Evolutionary conservation across 2,888 invertebrate genomes (phyloP), one percentile per base, ranked within the genome.

Genomic region (Rotaria sp.): DNA sequence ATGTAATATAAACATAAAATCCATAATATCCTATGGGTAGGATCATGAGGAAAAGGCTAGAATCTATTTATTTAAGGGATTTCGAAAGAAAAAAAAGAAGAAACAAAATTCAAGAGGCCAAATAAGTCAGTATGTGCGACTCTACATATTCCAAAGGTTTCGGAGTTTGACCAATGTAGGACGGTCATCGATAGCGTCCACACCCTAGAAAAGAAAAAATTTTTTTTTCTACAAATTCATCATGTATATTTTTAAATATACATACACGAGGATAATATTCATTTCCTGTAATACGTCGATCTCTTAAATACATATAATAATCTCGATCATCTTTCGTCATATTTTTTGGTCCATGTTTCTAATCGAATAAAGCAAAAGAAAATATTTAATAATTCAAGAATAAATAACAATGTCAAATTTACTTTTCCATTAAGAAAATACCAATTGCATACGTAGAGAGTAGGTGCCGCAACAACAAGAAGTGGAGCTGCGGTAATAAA

Each of bases 281-380:
- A 88, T 89, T 89, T 87, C 90, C 90, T 18, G 90, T 90, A 59
- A 90, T 87, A 57, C 89, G 87, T 67, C 88, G 86, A 87, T 90
- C 90, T 67, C 89, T 87, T 80, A 89, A 85, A 85, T 89, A 90
- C 41, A 87, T 52, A 15, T 88, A 85, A 85, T 87, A 89, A 87
- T 90, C 89, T n/a, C 86, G 85, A 55, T 88, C 87, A 80, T 86
- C 86, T n/a, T 45, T 41, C 45, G 8, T 45, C 4, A 80, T 26
- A 80, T 80, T 80, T 80, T 41, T 80, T 45, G 80, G 80, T 11
- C 45, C 45, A 26, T 26, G 26, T 41, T 10, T 45, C 41, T 80
- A 80, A 80, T 45, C 5, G 38, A 24, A 38, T 38, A 41, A 50
- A 50, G 18, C 18, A 50, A 50, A 18, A 45, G n/a, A 11, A 24